A percentile compares a stretch with the other conserved stretches of the same genome.
phyloP scores from a whole-genome alignment of 2,113 vertebrate genomes.

The Solenodon paradoxus region DNA sequence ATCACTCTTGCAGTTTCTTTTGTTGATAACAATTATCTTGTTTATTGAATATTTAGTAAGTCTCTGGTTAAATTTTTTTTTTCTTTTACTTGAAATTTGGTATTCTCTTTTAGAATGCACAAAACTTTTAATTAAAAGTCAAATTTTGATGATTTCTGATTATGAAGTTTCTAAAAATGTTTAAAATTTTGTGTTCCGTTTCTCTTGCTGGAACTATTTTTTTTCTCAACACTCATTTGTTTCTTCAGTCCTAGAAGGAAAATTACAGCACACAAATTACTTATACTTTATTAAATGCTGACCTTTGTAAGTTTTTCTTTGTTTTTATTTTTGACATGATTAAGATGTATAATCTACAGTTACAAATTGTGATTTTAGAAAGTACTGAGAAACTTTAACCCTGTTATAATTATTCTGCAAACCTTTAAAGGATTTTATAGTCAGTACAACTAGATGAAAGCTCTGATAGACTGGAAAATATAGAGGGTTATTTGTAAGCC shows the following conservation, averaged over 20 bases:
- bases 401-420: constrained; percentile 46
- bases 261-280: constrained; percentile 2
- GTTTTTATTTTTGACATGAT: constrained; percentile 56
- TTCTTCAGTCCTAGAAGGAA: constrained; percentile 2
- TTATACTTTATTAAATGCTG: constrained; percentile 13
- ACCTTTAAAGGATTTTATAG: constrained; percentile 56
- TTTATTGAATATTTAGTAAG: background rate
- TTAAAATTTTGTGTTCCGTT: constrained; percentile 12
- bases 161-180: background rate
- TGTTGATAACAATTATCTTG: background rate
- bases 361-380: constrained; percentile 47
- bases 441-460: constrained; percentile 73
- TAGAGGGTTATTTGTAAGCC: constrained; percentile 74
- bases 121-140: background rate
- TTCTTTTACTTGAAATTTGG: constrained; percentile 15
- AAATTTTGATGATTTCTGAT: background rate
- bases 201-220: background rate
- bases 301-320: constrained; percentile 50
- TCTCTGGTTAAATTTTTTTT: background rate
- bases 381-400: constrained; percentile 53
- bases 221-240: background rate
- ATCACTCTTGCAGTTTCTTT: background rate
- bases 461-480: constrained; percentile 63
- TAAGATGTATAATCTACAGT: constrained; percentile 35
- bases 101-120: background rate